Base-by-base conservation (phyloP, 1,140 invertebrate genomes). In the Platyscapa corneri region DNA sequence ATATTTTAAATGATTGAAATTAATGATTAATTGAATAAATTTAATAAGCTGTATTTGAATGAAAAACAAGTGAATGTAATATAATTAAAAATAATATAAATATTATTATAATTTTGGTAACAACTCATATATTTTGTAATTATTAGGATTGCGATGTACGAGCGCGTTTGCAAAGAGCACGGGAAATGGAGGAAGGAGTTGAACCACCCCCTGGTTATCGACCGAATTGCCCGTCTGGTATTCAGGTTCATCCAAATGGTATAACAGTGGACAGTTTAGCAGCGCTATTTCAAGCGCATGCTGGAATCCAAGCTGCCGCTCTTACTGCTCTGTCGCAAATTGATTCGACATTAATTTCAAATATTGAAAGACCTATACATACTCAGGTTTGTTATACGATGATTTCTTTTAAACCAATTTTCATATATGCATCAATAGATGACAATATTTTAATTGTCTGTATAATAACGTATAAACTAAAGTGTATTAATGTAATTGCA, bases 161-260 rank as follows among this genome's bases (percentile, higher is more conserved):
- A 82, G 95, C 96, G 32, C 94, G 96, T 81, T 91, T 95, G 74
- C 95, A 96, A 89, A 92, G 96, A 87, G 96, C 96, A 2, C 93
- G 95, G 84, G 96, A 97, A 93, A 97, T 97, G 91, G 95, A 95
- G 86, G 95, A 96, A 91, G 96, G 96, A 0, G 95, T 97, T 0
- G 96, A 97, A 56, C 94, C 95, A 37, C 95, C 95, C 14, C 94
- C 95, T 12, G 95, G 94, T 86, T 95, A 95, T 87, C 91, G 93
- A 83, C 94, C 94, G 76, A 92, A 90, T 87, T 89, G 90, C 87
- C 79, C 91, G 72, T 87, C 91, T 16, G 88, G 90, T 39, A 92
- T 93, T 91, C 90, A 94, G 92, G 93, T 95, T 6, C 94, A 94
- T 88, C 94, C 94, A 67, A 94, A 94, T 82, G 94, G 95, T 87